Base-by-base conservation (phyloP, 2,113 vertebrate species). In the Pelecanus crispus region DNA sequence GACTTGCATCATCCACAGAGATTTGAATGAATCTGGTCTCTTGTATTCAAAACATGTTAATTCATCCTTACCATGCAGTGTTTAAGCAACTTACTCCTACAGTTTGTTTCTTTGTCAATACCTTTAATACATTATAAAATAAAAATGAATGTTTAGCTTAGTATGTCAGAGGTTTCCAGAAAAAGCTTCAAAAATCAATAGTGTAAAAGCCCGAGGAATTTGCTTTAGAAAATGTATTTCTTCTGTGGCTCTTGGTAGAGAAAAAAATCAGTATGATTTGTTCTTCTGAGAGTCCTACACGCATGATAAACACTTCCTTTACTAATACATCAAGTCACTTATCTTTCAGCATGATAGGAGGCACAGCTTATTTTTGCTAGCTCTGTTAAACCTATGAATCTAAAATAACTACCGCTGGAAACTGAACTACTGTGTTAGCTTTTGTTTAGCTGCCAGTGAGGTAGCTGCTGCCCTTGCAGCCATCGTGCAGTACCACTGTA, bases 341-440 rank as follows among this genome's bases (percentile, higher is more conserved):
- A 92, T 97, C 97, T 93, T 85, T 98, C 94, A 97, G 25, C 88
- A 95, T 47, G 58, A 81, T 83, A 97, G 97, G 97, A 98, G 80
- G 79, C 15, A 94, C 55, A 94, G 93, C 93, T 98, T 98, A 84
- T 97, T 98, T 98, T 97, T 95, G 82, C 74, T 97, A 97, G 96
- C 52, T 95, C 92, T 95, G 75, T 95, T 84, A 88, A 96, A 97
- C 18, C 38, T 92, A 61, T 45, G 62, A 94, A 97, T 70, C 61
- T 72, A 90, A 90, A 97, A 95, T 77, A 86, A 90, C 36, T 67
- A 22, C 85, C 88, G 93, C 67, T 94, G 75, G 80, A 97, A 95
- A 84, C 63, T 78, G 91, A 97, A 86, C 95, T 94, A 96, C 93
- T 91, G 85, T 97, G 94, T 97, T 96, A 95, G 91, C 86, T 96